Base-by-base conservation (phyloP, 2,888 invertebrate genomes). In the Alentia gelatinosa region DNA sequence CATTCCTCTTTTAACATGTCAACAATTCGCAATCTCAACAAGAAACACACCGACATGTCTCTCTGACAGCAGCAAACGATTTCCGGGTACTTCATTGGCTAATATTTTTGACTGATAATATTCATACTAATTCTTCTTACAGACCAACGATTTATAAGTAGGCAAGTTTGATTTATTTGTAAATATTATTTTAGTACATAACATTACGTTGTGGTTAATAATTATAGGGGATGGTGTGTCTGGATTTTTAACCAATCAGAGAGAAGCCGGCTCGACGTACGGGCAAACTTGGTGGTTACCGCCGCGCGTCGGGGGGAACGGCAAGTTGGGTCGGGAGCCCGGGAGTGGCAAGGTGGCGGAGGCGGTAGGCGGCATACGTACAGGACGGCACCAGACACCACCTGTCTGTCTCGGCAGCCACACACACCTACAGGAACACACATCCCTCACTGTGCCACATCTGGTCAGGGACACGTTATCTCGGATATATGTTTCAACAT, bases 271-370 rank as follows among this genome's bases (percentile, higher is more conserved):
- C 37, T 7, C 79, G 79, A 79, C 37, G 23, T 37, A 37, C 35
- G 79, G 79, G 79, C 79, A 79, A 79, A 79, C 79, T 39, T 79
- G 39, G 39, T 37, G 39, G 79, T 33, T 33, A 19, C 56, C 74
- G 39, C 79, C n/a, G n/a, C 68, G 68, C 30, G 3, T 30, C 79
- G 79, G 37, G 39, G 12, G 39, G 79, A 79, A 39, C 39, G 79
- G 35, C 79, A 79, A 79, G 79, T 79, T 79, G 23, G 39, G 79
- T 79, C 79, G 0, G 37, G 79, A 19, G 9, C 4, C 15, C 9
- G 79, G 39, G 37, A 35, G 39, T 19, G 79, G n/a, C 23, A 56
- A n/a, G n/a, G n/a, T n/a, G n/a, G n/a, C n/a, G n/a, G n/a, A n/a
- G n/a, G n/a, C n/a, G n/a, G n/a, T n/a, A n/a, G n/a, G n/a, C n/a